phyloP scores from a whole-genome alignment of 2,888 invertebrate species.

The Hyposoter dolosus region DNA sequence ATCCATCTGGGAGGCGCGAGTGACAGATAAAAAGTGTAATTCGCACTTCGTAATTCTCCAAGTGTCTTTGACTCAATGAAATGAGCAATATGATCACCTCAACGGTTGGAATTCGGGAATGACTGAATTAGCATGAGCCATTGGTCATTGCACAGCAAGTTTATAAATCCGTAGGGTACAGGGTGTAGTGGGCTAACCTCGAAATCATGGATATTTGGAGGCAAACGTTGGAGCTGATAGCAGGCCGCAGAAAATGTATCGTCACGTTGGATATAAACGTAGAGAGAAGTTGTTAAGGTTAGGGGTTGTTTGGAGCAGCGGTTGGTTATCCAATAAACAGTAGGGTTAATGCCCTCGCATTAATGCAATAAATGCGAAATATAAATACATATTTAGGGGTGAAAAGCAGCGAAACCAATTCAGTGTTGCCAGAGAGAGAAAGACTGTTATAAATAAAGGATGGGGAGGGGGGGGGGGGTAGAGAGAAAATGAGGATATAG shows the following conservation, averaged over 20 bases:
- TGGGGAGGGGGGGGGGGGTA: constrained; percentile 22
- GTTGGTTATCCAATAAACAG: constrained; percentile 80
- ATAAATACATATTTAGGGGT: constrained; percentile 79
- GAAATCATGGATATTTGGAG: constrained; percentile 28
- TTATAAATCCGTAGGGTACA: not conserved
- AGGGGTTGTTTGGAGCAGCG: constrained; percentile 37
- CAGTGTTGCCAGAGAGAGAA: not conserved
- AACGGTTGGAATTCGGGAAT: not conserved
- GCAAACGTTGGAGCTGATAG: constrained; percentile 30
- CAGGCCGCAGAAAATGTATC: constrained; percentile 27
- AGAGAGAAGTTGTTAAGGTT: constrained; percentile 12
- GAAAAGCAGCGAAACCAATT: constrained; percentile 30
- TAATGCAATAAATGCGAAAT: constrained; percentile 81
- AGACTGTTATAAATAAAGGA: constrained; percentile 30
- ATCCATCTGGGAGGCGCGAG: no score
- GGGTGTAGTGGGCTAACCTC: constrained; percentile 6
- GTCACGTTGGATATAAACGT: not conserved
- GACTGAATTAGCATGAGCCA: not conserved
- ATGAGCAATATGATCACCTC: not conserved
- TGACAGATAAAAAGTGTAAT: no score
- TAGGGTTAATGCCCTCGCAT: constrained; percentile 80
- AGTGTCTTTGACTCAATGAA: not conserved
- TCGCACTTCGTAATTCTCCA: no score
- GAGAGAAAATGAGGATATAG: constrained; percentile 36
- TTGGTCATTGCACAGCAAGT: not conserved